Evolutionary conservation across 2,888 invertebrate species (phyloP), one percentile per base, ranked within the genome.

Genomic region (Drosophila infuscata): DNA sequence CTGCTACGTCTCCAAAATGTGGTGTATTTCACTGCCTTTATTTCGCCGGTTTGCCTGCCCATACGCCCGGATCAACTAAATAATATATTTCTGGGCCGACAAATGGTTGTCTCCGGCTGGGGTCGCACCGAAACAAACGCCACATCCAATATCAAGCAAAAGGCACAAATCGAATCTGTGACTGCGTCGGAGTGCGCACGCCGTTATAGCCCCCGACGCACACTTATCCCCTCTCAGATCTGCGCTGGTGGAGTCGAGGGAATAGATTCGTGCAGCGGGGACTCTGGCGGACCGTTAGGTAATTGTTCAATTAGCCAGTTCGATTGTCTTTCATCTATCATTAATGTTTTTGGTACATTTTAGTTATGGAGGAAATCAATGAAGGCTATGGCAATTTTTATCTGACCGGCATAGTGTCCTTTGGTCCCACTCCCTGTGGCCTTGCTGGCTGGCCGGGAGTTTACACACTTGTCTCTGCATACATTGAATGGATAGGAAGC

Each of bases 31-130:
- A 94, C 94, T 65, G 94, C 94, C 81, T 95, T 91, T 74, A 83
- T 95, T n/a, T 92, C 93, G 48, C 95, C 96, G 0, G 94, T 96
- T 48, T 96, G 96, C 78, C 84, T 96, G 30, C 95, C 95, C 5
- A 78, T 85, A 8, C 83, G 77, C 15, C 49, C 83, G 0, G 61
- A 81, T 0, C 81, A 93, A 1, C 81, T 91, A 30, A 89, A 73
- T 2, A 90, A 92, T 59, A 88, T 89, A 5, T 94, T 92, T 70
- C 92, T 85, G 11, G 93, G 93, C 0, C 75, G 91, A 0, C 93
- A 92, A 30, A 89, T 95, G 72, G 92, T 91, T 48, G 95, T 95
- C 0, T 94, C 95, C 15, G 96, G 96, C 20, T 96, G 96, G 95
- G 96, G 96, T 15, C 94, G 94, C 76, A 95, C 95, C 0, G 95